Conservation (phyloP, 2,888 invertebrate genomes). For the Julus scanicus region DNA sequence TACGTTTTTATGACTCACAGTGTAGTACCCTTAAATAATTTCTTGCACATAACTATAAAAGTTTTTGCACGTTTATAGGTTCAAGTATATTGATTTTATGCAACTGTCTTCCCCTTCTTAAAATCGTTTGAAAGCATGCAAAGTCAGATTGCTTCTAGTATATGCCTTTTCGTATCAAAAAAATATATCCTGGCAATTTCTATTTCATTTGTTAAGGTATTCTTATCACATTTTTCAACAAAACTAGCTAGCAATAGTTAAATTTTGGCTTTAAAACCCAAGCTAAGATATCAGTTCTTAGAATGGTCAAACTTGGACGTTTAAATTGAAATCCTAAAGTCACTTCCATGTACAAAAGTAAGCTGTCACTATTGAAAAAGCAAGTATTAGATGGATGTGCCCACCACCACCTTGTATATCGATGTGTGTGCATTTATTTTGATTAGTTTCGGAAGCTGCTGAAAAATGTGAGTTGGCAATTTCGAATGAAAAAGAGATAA, state of each 20-base stretch:
- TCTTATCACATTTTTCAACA: background rate
- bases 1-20: too few species aligned
- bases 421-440: background rate
- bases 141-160: background rate
- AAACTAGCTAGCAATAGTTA: background rate
- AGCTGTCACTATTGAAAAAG: background rate
- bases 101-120: background rate
- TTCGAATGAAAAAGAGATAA: background rate
- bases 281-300: background rate
- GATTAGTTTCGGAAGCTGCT: conserved; percentile 12
- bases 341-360: background rate
- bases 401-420: background rate
- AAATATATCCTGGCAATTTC: background rate
- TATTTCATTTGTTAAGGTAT: background rate
- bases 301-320: background rate
- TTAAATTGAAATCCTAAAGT: background rate
- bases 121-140: background rate
- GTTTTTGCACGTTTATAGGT: background rate
- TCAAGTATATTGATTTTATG: background rate
- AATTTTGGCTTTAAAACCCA: background rate
- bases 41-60: background rate
- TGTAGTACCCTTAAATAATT: background rate
- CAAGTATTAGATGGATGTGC: background rate
- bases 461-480: conserved; percentile 4
- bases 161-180: background rate